Base-by-base conservation (phyloP, 2,113 vertebrate genomes). In the Forbesichthys papilliferus region DNA sequence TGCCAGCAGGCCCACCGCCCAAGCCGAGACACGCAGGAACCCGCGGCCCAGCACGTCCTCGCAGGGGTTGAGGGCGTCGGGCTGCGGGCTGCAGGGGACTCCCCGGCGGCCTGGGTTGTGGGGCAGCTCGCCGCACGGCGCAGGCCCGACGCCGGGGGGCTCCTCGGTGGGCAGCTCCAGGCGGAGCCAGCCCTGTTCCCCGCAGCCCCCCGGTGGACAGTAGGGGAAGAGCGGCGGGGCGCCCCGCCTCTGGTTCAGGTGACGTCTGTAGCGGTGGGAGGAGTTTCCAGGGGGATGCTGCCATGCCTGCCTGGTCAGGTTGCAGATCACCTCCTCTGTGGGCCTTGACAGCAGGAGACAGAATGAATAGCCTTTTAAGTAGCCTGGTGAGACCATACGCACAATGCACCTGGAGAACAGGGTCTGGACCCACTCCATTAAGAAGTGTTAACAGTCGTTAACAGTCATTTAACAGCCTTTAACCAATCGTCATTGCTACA, bases 11-110 rank as follows among this genome's bases (percentile, higher is more conserved):
- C 94, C 95, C 9, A 98, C 95, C 52, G 94, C 93, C 96, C 96
- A 98, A 11, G 96, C 94, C 27, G 90, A 78, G 3, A 95, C 84
- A 69, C 94, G 89, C 61, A 98, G 87, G 82, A 95, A 95, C 0
- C 76, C 80, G 14, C 93, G 94, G 11, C 95, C 95, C 93, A 98
- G 95, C 59, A 98, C 94, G 65, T 96, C 96, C 67, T 98, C 95
- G 16, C 96, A 97, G 36, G 96, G 96, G 81, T 98, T 98, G 83
- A 97, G 93, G 18, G 94, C 95, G 46, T 97, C 95, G 0, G 96
- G 92, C 36, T 91, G 83, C 3, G 96, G 96, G 0, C 85, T 91
- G 58, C 96, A 98, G 48, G 84, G 67, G 9, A 95, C 90, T 0
- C 92, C 90, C 49, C 92, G 92, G 1, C 58, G 27, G 27, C 27